Conservation (phyloP, 2,888 invertebrate genomes). For the Sinhomidia bicolor region DNA sequence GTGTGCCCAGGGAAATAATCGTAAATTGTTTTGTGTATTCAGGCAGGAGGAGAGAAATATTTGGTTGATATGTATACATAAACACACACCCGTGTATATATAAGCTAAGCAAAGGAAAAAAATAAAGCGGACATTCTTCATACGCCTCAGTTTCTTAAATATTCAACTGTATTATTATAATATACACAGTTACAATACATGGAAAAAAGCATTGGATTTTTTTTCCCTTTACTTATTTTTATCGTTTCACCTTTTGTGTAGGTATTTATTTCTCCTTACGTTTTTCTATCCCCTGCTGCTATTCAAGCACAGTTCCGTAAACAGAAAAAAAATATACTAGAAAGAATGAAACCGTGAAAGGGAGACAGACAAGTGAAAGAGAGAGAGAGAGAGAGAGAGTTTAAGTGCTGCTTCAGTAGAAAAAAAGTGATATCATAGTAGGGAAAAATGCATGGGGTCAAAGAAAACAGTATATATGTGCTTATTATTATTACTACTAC, state of each 20-base stretch:
- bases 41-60: neutral
- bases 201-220: neutral
- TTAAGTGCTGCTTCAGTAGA: neutral
- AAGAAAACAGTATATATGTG: neutral
- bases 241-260: constrained; percentile 2
- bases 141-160: constrained; percentile 52
- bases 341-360: neutral
- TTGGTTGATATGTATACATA: neutral
- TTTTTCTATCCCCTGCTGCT: neutral
- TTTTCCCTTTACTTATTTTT: neutral
- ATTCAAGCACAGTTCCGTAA: neutral
- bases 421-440: neutral
- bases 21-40: constrained; percentile 65
- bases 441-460: neutral
- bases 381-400: constrained; percentile 4
- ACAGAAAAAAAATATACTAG: neutral
- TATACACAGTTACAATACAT: too few species aligned
- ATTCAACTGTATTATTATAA: constrained; percentile 53
- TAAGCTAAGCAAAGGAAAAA: neutral
- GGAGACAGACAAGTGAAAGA: neutral
- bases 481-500: neutral
- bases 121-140: constrained; percentile 37
- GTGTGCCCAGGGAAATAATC: constrained; percentile 62
- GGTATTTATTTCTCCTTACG: too few species aligned
- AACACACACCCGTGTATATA: too few species aligned